These are phyloP conservation scores for Malaclemys terrapin DNA, from an alignment of 2,113 vertebrate species.

Conservation along the genomic window DNA sequence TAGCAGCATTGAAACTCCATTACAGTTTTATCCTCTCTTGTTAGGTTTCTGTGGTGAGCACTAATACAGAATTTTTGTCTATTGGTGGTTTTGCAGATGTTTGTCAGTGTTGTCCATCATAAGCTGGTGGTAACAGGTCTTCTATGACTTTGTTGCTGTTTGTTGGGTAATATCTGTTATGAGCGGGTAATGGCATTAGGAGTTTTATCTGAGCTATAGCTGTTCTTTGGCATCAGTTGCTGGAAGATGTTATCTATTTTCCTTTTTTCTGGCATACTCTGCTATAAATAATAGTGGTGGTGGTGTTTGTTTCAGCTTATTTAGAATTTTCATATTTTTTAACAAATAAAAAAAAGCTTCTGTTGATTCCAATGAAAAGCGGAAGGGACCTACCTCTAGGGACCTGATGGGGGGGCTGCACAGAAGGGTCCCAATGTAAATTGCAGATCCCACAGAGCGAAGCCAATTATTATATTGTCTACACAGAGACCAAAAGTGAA, in stretches of 20 bases:
- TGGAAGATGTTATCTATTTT: background rate
- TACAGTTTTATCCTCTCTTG: rapidly evolving
- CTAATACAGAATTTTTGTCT: background rate
- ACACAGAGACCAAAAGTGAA: background rate
- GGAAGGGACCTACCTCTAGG: too few relatives aligned
- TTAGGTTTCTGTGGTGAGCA: background rate
- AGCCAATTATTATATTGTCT: background rate
- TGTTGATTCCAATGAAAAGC: background rate
- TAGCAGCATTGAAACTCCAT: background rate
- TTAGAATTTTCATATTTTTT: background rate
- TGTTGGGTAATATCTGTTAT: background rate
- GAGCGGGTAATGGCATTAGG: background rate
- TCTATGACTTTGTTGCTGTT: background rate
- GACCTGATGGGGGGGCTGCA: background rate
- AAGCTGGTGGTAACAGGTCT: background rate
- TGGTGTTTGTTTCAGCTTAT: background rate
- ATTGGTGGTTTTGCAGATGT: background rate
- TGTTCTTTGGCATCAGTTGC: background rate
- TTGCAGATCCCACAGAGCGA: background rate
- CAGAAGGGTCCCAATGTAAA: background rate
- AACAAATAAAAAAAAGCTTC: background rate
- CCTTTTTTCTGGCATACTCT: background rate
- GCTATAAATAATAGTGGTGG: background rate
- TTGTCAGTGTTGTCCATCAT: background rate
- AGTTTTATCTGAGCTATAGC: background rate